These are phyloP conservation scores for Drosophila falleni DNA, from an alignment of 2,888 invertebrate genomes.

Conservation along the genomic window DNA sequence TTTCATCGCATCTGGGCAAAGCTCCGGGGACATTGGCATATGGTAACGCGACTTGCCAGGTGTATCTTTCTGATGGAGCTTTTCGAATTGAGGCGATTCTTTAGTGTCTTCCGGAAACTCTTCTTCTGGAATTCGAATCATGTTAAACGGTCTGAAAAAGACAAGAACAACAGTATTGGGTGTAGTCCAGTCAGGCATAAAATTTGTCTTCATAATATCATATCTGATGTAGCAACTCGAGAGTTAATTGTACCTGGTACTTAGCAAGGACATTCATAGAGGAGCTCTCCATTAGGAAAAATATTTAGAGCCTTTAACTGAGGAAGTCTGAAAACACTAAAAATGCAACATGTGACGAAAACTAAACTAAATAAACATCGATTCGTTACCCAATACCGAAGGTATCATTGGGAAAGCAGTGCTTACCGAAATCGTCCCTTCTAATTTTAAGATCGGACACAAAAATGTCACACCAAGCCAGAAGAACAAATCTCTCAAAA, in stretches of 20 bases:
- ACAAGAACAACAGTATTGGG: not conserved
- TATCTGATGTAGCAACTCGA: not conserved
- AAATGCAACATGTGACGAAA: too few relatives aligned
- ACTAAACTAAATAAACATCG: too few relatives aligned
- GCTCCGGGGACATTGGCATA: slow-evolving; percentile 54
- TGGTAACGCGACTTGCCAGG: slow-evolving; percentile 57
- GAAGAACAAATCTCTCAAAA: too few relatives aligned
- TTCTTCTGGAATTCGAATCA: slow-evolving; percentile 66
- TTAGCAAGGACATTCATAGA: not conserved
- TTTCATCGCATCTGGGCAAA: slow-evolving; percentile 54
- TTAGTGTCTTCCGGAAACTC: slow-evolving; percentile 65
- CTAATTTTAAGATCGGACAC: too few relatives aligned
- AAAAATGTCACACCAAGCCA: too few relatives aligned
- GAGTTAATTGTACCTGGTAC: too few relatives aligned
- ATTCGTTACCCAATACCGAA: too few relatives aligned
- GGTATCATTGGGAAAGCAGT: too few relatives aligned
- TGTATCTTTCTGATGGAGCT: slow-evolving; percentile 52
- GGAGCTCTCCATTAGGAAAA: not conserved
- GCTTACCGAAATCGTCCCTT: too few relatives aligned
- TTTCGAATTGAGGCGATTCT: slow-evolving; percentile 42
- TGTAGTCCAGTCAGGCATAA: not conserved
- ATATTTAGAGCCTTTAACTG: not conserved
- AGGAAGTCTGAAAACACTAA: too few relatives aligned
- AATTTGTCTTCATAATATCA: not conserved
- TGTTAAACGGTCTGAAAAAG: slow-evolving; percentile 39